Evolutionary conservation across 2,888 invertebrate genomes (phyloP), one percentile per base, ranked within the genome.

Genomic region (Cenopis cana): DNA sequence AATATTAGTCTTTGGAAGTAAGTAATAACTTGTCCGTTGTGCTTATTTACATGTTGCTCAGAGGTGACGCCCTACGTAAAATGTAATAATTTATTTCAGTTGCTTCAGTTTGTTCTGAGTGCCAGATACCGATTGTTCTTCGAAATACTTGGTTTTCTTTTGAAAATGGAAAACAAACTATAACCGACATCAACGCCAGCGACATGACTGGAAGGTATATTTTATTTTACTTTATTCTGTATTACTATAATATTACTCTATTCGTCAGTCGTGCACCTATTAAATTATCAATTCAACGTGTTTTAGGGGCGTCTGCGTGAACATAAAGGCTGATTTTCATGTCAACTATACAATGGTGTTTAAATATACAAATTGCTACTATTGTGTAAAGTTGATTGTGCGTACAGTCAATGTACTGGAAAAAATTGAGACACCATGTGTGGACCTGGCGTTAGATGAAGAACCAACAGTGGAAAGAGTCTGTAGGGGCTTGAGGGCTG

Each of bases 91-190:
- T 78, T 75, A 66, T 88, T 89, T 72, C 82, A 93, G 92, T 86
- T 69, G 77, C 83, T 52, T 77, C 80, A 69, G 84, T 87, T 76
- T 81, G 85, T 71, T 83, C 87, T 1, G 94, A 94, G 72, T 98
- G 98, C 85, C 94, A 94, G 33, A 97, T 98, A 82, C 98, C 98
- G 36, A 83, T 95, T 75, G 95, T 97, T 57, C 88, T 98, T 61
- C 94, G 97, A 80, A 98, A 98, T 73, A 95, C 97, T 41, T 98
- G 98, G 98, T 98, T 98, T 89, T 98, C 98, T 2, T 96, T 97
- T 94, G 98, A 98, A 94, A 96, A 95, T 91, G 97, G 97, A 11
- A 94, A 94, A 79, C 97, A 97, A 79, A 97, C 97, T 0, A 93
- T 96, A 59, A 98, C 98, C 0, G 96, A 97, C 82, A 95, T 98